These are phyloP conservation scores for Rachycentron canadum DNA, from an alignment of 2,797 vertebrate genomes.

Conservation along the genomic window DNA sequence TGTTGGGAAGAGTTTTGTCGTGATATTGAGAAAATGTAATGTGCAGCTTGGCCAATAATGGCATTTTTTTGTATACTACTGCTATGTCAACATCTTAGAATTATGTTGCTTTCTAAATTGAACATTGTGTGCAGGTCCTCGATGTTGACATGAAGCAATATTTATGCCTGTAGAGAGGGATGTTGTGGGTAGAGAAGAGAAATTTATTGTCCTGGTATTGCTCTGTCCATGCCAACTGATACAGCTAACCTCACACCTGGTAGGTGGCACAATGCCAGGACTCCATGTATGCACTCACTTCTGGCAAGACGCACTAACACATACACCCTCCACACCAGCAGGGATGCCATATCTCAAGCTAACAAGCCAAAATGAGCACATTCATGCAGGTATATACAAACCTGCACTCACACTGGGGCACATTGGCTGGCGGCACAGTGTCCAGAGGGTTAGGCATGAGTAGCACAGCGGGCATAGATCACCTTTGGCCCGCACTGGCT, in stretches of 20 bases:
- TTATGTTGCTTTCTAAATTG: not conserved
- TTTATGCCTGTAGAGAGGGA: slow-evolving; percentile 27
- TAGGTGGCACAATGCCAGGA: slow-evolving; percentile 57
- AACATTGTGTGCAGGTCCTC: slow-evolving; percentile 1
- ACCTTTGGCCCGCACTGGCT: slow-evolving; percentile 67
- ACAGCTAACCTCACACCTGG: slow-evolving; percentile 62
- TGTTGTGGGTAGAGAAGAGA: slow-evolving; percentile 9
- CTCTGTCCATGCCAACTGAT: slow-evolving; percentile 37
- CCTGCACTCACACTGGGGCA: slow-evolving; percentile 42
- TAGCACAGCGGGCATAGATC: slow-evolving; percentile 72
- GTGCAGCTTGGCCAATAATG: not conserved
- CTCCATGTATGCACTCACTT: slow-evolving; percentile 32
- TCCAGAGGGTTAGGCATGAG: slow-evolving; percentile 69
- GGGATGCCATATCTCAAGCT: slow-evolving; percentile 49
- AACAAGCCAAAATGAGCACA: slow-evolving; percentile 58
- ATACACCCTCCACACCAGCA: slow-evolving; percentile 32
- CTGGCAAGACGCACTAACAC: slow-evolving; percentile 41
- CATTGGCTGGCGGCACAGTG: slow-evolving; percentile 53
- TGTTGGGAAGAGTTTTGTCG: not conserved
- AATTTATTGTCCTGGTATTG: slow-evolving; percentile 34
- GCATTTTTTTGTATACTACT: not conserved
- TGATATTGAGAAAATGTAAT: not conserved
- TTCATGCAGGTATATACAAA: slow-evolving; percentile 58
- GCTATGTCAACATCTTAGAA: not conserved
- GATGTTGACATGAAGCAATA: slow-evolving; percentile 20